Base-by-base conservation (phyloP, 92 coral and sea anemone species). In the Nematostella vectensis region DNA sequence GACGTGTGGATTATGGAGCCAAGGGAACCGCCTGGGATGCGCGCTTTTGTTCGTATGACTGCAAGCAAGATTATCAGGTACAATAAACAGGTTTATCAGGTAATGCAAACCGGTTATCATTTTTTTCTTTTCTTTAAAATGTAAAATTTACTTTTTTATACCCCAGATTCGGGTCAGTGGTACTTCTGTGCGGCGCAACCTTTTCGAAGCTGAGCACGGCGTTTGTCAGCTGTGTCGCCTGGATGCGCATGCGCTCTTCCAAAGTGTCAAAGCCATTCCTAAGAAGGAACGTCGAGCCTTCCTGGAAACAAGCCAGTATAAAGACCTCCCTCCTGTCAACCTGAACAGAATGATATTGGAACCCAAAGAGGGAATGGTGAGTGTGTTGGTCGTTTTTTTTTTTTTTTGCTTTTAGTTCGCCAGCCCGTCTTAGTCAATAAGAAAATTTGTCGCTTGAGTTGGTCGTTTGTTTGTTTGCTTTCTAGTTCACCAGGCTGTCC, bases 331-430 rank as follows among this genome's bases (percentile, higher is more conserved):
- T n/a, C 56, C 87, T n/a, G 77, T 70, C 28, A 16, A 61, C 11
- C 54, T 91, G 65, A 91, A 81, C 40, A 83, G 62, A 43, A 91
- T 91, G 80, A 80, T 91, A 1, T 68, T 80, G 53, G 95, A 91
- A 1, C 98, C 98, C 15, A 81, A 85, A 36, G 98, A 91, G 43
- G 98, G 98, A 27, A 81, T 91, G 93, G 98, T 91, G 51, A 72
- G 94, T 27, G 1, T 26, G 11, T 25, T 2, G n/a, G n/a, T n/a
- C n/a, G n/a, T n/a, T n/a, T n/a, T n/a, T n/a, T n/a, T n/a, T n/a
- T n/a, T n/a, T n/a, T n/a, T n/a, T n/a, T n/a, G n/a, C n/a, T n/a
- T n/a, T n/a, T n/a, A n/a, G n/a, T n/a, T n/a, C n/a, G n/a, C n/a
- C n/a, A n/a, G n/a, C n/a, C n/a, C n/a, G n/a, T n/a, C n/a, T n/a